phyloP scores from a whole-genome alignment of 2,113 vertebrate species.

The Sciurus niger region DNA sequence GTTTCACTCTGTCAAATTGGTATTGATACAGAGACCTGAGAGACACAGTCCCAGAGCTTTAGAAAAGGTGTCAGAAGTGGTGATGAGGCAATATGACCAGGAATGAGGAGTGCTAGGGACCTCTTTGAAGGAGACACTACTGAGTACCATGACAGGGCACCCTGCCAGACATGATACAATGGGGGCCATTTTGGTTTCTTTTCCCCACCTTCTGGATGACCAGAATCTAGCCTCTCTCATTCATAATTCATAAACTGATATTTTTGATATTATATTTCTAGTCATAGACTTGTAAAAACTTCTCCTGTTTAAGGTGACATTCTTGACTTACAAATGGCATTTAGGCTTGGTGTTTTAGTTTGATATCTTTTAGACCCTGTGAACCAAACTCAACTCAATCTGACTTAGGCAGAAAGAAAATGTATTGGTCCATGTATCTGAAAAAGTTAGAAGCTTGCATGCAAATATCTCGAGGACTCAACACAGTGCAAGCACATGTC shows the following conservation, averaged over 20 bases:
- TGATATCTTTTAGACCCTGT: constrained; percentile 1
- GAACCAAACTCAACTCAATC: constrained; percentile 7
- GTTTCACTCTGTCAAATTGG: not conserved
- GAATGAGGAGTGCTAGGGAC: not conserved
- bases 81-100: no score
- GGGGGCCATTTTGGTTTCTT: not conserved
- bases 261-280: constrained; percentile 2
- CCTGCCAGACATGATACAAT: not conserved
- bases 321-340: constrained; percentile 54
- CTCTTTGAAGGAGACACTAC: not conserved
- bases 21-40: not conserved
- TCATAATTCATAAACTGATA: not conserved
- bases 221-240: not conserved
- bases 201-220: not conserved
- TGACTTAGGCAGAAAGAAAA: not conserved
- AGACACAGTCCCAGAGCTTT: not conserved
- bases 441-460: not conserved
- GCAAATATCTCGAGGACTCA: not conserved
- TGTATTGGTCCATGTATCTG: not conserved
- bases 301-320: constrained; percentile 31
- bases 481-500: not conserved
- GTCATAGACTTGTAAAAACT: not conserved
- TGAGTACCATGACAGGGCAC: not conserved
- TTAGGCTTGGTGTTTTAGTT: constrained; percentile 6
- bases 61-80: not conserved